Percentiles rank a stretch among this genome's conserved stretches.
These are phyloP conservation scores for Pegoplata infirma DNA, from an alignment of 2,888 invertebrate species.

Conservation along the genomic window DNA sequence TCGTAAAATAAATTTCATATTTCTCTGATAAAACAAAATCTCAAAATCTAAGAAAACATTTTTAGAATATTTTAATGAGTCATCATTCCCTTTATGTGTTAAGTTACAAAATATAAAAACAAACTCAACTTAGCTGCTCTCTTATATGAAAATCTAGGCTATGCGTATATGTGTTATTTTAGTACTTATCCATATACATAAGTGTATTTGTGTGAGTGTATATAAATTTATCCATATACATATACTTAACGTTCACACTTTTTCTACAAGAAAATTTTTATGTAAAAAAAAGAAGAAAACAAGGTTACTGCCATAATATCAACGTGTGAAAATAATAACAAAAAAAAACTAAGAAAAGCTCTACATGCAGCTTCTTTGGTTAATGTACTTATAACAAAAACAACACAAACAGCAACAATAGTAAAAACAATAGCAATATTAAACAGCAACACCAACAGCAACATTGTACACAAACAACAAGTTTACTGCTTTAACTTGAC, in stretches of 20 bases:
- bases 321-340: constrained; percentile 38
- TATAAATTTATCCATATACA: background rate
- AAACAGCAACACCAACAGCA: too few relatives aligned
- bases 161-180: background rate
- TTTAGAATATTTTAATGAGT: too few relatives aligned
- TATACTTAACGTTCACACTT: constrained; percentile 9
- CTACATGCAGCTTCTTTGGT: constrained; percentile 7
- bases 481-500: constrained; percentile 66
- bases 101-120: too few relatives aligned
- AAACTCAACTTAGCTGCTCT: too few relatives aligned
- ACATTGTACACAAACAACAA: constrained; percentile 6
- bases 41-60: too few relatives aligned
- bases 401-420: too few relatives aligned
- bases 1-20: too few relatives aligned
- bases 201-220: background rate
- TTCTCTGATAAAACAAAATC: too few relatives aligned
- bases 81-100: too few relatives aligned
- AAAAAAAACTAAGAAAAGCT: background rate
- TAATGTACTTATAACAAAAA: constrained; percentile 3
- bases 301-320: constrained; percentile 46
- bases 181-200: background rate
- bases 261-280: background rate
- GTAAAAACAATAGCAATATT: background rate
- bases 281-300: constrained; percentile 4
- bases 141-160: constrained; percentile 33